Conservation (phyloP, 2,888 invertebrate species). For the Volucella zonaria region DNA sequence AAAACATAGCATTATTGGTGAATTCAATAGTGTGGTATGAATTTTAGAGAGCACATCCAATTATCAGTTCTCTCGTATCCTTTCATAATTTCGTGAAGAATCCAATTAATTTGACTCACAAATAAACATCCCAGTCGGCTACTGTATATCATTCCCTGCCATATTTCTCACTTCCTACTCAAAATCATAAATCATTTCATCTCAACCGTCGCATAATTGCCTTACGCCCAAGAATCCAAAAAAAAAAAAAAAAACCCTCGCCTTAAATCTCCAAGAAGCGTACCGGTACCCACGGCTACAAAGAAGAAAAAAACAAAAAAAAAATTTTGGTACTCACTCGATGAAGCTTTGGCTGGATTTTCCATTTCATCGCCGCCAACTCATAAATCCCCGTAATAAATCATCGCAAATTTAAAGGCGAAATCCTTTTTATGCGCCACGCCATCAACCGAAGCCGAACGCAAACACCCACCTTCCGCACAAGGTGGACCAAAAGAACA, state of each 20-base stretch:
- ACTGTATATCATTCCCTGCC: conserved; percentile 28
- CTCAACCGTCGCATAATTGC: conserved; percentile 60
- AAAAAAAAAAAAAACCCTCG: conserved; percentile 25
- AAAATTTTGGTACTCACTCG: conserved; percentile 13
- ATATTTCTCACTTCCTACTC: background rate
- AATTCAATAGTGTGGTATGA: too few relatives aligned
- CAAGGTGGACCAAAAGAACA: conserved; percentile 31
- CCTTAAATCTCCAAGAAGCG: conserved; percentile 51
- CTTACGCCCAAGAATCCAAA: conserved; percentile 43
- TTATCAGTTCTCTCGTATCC: background rate
- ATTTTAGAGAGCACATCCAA: too few relatives aligned
- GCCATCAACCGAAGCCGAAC: background rate
- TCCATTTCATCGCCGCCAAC: conserved; percentile 69
- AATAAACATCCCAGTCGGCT: conserved; percentile 52
- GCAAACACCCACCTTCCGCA: conserved; percentile 47
- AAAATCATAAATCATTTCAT: conserved; percentile 58
- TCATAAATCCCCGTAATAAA: conserved; percentile 72
- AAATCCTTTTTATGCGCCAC: conserved; percentile 37
- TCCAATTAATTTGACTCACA: conserved; percentile 66
- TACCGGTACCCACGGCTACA: conserved; percentile 30
- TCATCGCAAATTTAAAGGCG: conserved; percentile 62
- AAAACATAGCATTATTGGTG: too few relatives aligned
- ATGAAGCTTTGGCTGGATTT: conserved; percentile 64
- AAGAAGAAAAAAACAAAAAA: background rate
- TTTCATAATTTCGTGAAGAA: conserved; percentile 21